Percentiles rank a stretch among this genome's conserved stretches.
Evolutionary conservation across 2,113 vertebrate genomes (phyloP).

Genomic region (Festucalex cinctus): DNA sequence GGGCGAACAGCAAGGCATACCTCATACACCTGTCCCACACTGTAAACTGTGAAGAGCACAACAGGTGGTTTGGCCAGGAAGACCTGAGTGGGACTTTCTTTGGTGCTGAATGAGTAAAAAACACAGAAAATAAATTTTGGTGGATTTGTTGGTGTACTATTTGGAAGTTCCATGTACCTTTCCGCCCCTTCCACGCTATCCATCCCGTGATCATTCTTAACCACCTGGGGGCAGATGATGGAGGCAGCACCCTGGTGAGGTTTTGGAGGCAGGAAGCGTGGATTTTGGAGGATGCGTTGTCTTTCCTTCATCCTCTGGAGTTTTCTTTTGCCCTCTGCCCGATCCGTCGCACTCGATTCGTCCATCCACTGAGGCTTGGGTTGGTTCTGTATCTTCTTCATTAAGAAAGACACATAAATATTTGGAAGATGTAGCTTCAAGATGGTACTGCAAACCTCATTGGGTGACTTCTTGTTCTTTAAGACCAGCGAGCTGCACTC

Average conservation of each 20-base stretch:
- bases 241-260: constrained; percentile 71
- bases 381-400: neutral
- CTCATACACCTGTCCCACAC: constrained; percentile 84
- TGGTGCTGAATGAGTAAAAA: constrained; percentile 39
- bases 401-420: too few relatives aligned
- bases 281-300: constrained; percentile 81
- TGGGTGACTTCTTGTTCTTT: constrained; percentile 12
- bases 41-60: constrained; percentile 81
- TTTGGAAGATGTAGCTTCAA: neutral
- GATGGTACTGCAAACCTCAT: constrained; percentile 46
- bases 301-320: constrained; percentile 66
- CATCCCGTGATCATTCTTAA: constrained; percentile 21
- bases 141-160: too few relatives aligned
- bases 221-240: constrained; percentile 68
- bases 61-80: constrained; percentile 82
- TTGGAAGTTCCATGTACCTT: constrained; percentile 63
- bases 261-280: constrained; percentile 80
- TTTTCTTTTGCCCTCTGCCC: constrained; percentile 33
- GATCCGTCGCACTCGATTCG: constrained; percentile 50
- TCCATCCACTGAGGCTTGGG: constrained; percentile 58
- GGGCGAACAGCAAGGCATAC: constrained; percentile 54
- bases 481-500: constrained; percentile 23
- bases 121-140: too few relatives aligned
- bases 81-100: constrained; percentile 64
- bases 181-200: constrained; percentile 19